phyloP scores from a whole-genome alignment of 2,113 vertebrate genomes.

The Oostethus manadensis region DNA sequence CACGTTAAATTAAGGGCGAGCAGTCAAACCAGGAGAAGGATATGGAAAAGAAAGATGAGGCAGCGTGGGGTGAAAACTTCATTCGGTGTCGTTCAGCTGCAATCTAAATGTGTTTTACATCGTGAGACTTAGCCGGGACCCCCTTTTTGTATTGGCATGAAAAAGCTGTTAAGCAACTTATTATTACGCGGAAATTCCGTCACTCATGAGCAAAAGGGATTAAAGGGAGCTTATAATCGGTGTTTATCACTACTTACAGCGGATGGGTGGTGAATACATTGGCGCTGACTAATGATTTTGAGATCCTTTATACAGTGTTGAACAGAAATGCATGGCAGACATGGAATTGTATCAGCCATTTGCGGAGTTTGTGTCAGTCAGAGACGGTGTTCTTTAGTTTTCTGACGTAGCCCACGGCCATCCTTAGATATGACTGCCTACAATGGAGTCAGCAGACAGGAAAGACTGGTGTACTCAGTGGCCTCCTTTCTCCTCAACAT shows the following conservation, averaged over 20 bases:
- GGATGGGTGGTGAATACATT: slow-evolving; percentile 29
- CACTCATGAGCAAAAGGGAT: slow-evolving; percentile 37
- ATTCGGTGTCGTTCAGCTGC: slow-evolving; percentile 43
- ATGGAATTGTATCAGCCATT: neutral
- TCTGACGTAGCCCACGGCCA: slow-evolving; percentile 34
- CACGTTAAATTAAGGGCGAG: slow-evolving; percentile 42
- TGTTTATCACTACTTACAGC: slow-evolving; percentile 28
- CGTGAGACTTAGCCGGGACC: slow-evolving; percentile 27
- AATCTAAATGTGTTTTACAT: slow-evolving; percentile 52
- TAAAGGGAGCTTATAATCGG: slow-evolving; percentile 20
- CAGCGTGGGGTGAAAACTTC: slow-evolving; percentile 29
- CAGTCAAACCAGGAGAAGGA: slow-evolving; percentile 41
- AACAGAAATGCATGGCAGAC: slow-evolving; percentile 19
- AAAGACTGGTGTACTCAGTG: slow-evolving; percentile 51
- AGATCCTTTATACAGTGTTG: slow-evolving; percentile 20
- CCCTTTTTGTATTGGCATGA: slow-evolving; percentile 18
- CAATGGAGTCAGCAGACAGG: slow-evolving; percentile 65
- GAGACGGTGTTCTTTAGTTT: slow-evolving; percentile 31
- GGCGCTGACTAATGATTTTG: slow-evolving; percentile 34
- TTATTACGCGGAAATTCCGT: slow-evolving; percentile 32
- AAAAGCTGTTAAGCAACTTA: slow-evolving; percentile 37
- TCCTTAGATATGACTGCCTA: slow-evolving; percentile 38
- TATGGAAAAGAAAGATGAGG: slow-evolving; percentile 41
- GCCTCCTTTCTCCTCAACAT: slow-evolving; percentile 49
- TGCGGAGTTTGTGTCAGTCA: slow-evolving; percentile 27